These are phyloP conservation scores for Thunnus albacares DNA, from an alignment of 2,797 vertebrate genomes.

Conservation along the genomic window DNA sequence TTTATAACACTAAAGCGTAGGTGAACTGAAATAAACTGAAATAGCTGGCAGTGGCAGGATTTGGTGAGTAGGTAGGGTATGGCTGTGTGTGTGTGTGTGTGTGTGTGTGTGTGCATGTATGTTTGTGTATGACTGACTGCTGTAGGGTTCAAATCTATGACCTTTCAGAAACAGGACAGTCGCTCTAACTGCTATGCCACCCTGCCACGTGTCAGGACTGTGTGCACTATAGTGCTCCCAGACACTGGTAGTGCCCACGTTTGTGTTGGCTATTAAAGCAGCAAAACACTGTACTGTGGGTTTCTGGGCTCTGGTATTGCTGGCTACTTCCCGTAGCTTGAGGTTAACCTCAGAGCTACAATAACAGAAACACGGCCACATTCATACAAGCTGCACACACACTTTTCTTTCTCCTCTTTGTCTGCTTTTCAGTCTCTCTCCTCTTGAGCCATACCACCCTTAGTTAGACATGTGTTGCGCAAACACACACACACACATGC, in stretches of 20 bases:
- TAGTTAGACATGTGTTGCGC: not conserved
- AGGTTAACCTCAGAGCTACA: slow-evolving; percentile 69
- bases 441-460: slow-evolving; percentile 10
- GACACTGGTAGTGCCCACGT: slow-evolving; percentile 35
- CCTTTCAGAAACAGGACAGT: slow-evolving; percentile 46
- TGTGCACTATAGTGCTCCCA: slow-evolving; percentile 28
- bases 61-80: not conserved
- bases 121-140: slow-evolving; percentile 5
- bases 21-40: slow-evolving; percentile 25
- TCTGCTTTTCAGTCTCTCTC: slow-evolving; percentile 23
- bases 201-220: slow-evolving; percentile 49
- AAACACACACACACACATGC: not conserved
- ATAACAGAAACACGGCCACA: slow-evolving; percentile 33
- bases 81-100: not conserved
- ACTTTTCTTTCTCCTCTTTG: not conserved
- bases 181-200: slow-evolving; percentile 23
- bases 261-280: slow-evolving; percentile 51
- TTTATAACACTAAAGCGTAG: not conserved
- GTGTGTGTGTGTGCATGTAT: not conserved
- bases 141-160: slow-evolving; percentile 44
- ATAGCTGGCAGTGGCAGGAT: not conserved
- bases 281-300: slow-evolving; percentile 29
- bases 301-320: slow-evolving; percentile 55
- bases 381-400: slow-evolving; percentile 22
- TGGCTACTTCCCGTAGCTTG: slow-evolving; percentile 50